A percentile compares a stretch with the other conserved stretches of the same genome.
phyloP scores from a whole-genome alignment of 2,113 vertebrate species.

The Mirza zaza region DNA sequence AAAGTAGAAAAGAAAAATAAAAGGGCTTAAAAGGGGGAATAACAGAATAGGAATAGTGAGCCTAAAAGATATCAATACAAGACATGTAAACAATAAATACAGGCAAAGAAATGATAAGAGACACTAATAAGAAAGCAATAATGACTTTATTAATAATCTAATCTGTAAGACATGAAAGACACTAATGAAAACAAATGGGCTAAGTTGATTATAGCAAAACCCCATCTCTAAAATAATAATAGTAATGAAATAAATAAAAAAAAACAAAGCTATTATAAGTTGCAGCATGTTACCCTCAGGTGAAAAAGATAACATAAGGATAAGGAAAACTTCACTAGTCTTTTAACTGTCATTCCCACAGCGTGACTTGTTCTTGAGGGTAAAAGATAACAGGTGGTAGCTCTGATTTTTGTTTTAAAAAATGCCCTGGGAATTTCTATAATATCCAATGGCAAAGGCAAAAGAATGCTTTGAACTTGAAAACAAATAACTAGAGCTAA shows the following conservation, averaged over 20 bases:
- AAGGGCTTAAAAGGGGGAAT: not conserved
- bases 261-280: not conserved
- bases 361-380: not conserved
- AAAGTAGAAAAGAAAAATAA: not conserved
- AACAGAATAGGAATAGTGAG: not conserved
- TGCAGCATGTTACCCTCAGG: not conserved
- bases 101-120: not conserved
- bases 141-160: not conserved
- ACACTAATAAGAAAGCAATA: not conserved
- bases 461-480: conserved; percentile 74
- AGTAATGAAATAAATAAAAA: too few relatives aligned
- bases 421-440: conserved; percentile 8
- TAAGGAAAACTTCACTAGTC: not conserved
- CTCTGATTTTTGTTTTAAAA: not conserved
- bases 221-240: too few relatives aligned
- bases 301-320: not conserved
- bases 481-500: conserved; percentile 60
- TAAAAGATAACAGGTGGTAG: conserved; percentile 33
- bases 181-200: not conserved
- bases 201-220: not conserved
- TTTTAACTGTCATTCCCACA: not conserved
- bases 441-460: conserved; percentile 5
- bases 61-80: not conserved
- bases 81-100: not conserved
- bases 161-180: not conserved